A percentile compares a stretch with the other conserved stretches of the same genome.
Conservation (phyloP, 2,888 invertebrate genomes). For the Hemaris fuciformis region DNA sequence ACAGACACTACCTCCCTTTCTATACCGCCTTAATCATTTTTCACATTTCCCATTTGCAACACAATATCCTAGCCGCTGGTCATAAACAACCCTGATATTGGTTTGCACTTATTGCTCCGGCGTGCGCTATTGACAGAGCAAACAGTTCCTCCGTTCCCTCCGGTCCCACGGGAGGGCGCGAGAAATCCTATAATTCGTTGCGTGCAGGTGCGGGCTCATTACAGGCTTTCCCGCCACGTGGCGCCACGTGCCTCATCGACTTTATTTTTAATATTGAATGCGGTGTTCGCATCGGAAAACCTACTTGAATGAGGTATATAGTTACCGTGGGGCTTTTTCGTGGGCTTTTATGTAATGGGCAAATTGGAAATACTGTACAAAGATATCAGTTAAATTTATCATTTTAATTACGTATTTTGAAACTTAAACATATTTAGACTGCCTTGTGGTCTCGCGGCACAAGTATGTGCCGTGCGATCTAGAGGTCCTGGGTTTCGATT, state of each 20-base stretch:
- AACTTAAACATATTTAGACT: too few relatives aligned
- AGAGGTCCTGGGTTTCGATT: too few relatives aligned
- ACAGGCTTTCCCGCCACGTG: conserved; percentile 74
- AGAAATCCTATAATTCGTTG: conserved; percentile 78
- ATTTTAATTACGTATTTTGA: too few relatives aligned
- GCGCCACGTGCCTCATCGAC: conserved; percentile 61
- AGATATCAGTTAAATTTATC: too few relatives aligned
- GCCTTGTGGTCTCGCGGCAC: too few relatives aligned
- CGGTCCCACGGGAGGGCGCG: conserved; percentile 80
- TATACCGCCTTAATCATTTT: too few relatives aligned
- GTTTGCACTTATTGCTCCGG: conserved; percentile 58
- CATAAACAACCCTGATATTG: conserved; percentile 46
- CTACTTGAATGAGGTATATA: neutral
- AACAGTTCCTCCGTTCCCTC: conserved; percentile 61
- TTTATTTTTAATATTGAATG: conserved; percentile 53
- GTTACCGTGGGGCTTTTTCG: neutral
- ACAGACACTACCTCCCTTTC: too few relatives aligned
- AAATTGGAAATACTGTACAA: too few relatives aligned
- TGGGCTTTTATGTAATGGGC: neutral
- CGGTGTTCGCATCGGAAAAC: conserved; percentile 48
- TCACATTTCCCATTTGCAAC: conserved; percentile 26
- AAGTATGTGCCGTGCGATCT: too few relatives aligned
- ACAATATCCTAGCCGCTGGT: conserved; percentile 42
- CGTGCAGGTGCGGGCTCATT: conserved; percentile 79
- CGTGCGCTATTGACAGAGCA: conserved; percentile 66